These are phyloP conservation scores for Melanotaenia pygmaea DNA, from an alignment of 2,797 vertebrate genomes.

Conservation along the genomic window DNA sequence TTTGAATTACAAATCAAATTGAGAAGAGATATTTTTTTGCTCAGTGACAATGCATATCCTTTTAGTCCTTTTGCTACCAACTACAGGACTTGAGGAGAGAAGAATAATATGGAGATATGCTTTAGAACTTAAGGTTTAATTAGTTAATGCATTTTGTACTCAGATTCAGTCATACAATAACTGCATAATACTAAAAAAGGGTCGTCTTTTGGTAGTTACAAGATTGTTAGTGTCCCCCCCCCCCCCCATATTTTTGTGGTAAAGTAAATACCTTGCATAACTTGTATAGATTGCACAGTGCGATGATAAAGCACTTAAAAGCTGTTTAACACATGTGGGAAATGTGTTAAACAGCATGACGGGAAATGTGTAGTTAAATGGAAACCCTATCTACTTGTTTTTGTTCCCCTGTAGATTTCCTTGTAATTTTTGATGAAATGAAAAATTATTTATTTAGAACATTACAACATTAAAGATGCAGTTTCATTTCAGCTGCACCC, in stretches of 20 bases:
- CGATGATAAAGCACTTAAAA: no score
- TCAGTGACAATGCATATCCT: slow-evolving; percentile 16
- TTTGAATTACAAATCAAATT: not conserved
- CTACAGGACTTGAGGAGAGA: slow-evolving; percentile 22
- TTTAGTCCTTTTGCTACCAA: slow-evolving; percentile 49
- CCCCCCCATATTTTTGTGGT: no score
- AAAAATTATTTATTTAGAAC: no score
- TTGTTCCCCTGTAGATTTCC: slow-evolving; percentile 5
- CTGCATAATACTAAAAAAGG: not conserved
- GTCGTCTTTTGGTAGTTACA: not conserved
- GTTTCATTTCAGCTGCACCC: slow-evolving; percentile 46
- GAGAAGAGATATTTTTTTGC: slow-evolving; percentile 14
- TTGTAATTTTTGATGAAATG: slow-evolving; percentile 5
- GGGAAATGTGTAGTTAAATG: not conserved
- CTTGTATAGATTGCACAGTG: no score
- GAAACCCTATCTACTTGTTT: slow-evolving; percentile 17
- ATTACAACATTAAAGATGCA: slow-evolving; percentile 41
- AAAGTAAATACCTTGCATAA: no score
- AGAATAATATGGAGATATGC: slow-evolving; percentile 61
- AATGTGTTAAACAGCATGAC: no score
- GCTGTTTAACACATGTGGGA: no score
- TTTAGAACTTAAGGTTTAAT: slow-evolving; percentile 56
- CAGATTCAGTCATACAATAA: slow-evolving; percentile 14
- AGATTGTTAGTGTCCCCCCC: no score
- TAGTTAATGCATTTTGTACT: slow-evolving; percentile 51